Evolutionary conservation across 2,797 vertebrate genomes (phyloP).

Genomic region (Sebastiscus tertius): DNA sequence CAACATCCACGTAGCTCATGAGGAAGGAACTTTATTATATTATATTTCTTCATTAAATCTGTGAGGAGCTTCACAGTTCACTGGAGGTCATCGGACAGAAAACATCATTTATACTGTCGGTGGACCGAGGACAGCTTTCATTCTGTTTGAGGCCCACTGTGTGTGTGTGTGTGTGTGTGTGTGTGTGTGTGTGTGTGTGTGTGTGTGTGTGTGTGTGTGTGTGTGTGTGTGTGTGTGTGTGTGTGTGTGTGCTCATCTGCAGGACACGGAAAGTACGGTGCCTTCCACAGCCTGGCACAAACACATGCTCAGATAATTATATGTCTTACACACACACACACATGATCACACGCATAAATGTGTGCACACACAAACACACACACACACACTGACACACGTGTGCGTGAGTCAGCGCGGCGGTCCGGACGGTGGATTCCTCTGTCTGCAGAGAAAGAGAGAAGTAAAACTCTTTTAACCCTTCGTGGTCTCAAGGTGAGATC

Average conservation of each 20-base stretch:
- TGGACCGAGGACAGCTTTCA: constrained; percentile 13
- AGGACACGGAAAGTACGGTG: constrained; percentile 73
- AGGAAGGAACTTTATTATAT: neutral
- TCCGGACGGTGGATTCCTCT: constrained; percentile 57
- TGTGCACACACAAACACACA: neutral
- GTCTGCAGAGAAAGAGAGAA: constrained; percentile 53
- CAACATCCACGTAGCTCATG: neutral
- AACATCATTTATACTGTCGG: neutral
- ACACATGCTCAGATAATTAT: neutral
- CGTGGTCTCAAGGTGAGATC: constrained; percentile 35
- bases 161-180: neutral
- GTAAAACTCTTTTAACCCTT: constrained; percentile 49
- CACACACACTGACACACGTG: neutral
- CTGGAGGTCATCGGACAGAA: neutral
- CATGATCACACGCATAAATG: neutral
- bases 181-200: neutral
- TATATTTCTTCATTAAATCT: neutral
- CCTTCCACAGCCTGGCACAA: constrained; percentile 70
- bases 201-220: neutral
- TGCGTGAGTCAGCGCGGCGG: constrained; percentile 49
- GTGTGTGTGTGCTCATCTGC: neutral
- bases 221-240: neutral
- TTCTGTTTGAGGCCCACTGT: neutral
- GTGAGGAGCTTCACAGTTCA: neutral
- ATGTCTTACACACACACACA: neutral